Evolutionary conservation across 2,888 invertebrate genomes (phyloP).

Genomic region (Volucella zonaria): DNA sequence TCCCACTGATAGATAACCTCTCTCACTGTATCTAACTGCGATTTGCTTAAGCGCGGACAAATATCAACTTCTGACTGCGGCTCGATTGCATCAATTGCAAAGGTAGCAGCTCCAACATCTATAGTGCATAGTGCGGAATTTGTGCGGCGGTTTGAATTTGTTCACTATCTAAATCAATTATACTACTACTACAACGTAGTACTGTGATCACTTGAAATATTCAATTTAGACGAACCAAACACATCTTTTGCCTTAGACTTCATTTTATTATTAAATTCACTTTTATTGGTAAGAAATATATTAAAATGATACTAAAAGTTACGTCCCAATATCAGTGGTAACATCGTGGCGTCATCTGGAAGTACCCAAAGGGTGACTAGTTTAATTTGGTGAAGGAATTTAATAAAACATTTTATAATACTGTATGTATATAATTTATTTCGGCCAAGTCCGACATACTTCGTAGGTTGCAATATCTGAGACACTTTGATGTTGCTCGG

Average conservation of each 20-base stretch:
- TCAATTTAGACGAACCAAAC: too few species aligned
- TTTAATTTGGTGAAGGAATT: not conserved
- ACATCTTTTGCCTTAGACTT: not conserved
- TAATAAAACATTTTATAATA: not conserved
- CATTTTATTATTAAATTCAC: not conserved
- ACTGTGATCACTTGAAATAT: too few species aligned
- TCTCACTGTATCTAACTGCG: too few species aligned
- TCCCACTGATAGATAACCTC: too few species aligned
- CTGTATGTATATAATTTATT: not conserved
- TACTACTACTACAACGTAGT: too few species aligned
- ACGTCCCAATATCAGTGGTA: not conserved
- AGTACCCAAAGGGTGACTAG: conserved; percentile 1
- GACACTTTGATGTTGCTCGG: conserved; percentile 2
- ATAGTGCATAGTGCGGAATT: too few species aligned
- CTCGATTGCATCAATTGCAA: too few species aligned
- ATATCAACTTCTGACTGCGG: too few species aligned
- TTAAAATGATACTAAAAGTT: not conserved
- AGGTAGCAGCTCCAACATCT: not conserved
- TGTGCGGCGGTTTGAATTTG: not conserved
- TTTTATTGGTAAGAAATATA: not conserved
- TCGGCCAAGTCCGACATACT: not conserved
- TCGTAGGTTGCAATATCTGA: not conserved
- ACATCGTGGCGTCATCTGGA: not conserved
- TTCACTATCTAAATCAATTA: too few species aligned
- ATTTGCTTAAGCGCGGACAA: not conserved